phyloP scores from a whole-genome alignment of 2,888 invertebrate genomes.

The Dryobota labecula region DNA sequence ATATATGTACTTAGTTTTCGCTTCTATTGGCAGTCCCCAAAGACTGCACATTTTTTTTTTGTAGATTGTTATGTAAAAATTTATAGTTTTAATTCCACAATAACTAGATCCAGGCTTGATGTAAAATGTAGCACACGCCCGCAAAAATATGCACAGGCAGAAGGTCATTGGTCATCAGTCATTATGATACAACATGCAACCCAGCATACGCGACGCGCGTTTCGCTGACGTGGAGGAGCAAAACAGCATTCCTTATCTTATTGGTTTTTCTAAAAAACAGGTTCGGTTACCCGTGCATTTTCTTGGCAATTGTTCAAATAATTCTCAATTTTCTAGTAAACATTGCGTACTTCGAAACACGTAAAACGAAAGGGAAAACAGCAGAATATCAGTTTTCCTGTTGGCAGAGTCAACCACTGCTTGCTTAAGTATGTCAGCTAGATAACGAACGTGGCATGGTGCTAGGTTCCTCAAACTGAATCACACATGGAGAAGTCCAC shows the following conservation, averaged over 20 bases:
- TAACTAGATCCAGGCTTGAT: not conserved
- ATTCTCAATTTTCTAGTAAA: conserved; percentile 13
- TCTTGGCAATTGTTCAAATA: conserved; percentile 37
- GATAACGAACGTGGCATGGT: not conserved
- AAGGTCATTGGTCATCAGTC: not conserved
- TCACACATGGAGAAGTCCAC: conserved; percentile 28
- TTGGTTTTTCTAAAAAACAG: not conserved
- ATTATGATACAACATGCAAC: not conserved
- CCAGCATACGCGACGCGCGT: not conserved
- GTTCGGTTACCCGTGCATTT: not conserved
- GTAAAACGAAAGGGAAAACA: conserved; percentile 17
- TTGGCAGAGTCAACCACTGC: conserved; percentile 24
- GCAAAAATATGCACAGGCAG: not conserved
- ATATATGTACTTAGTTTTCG: too few species aligned
- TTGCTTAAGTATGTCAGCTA: conserved; percentile 14
- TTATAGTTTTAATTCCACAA: not conserved
- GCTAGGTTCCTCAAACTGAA: conserved; percentile 11
- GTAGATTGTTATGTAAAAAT: not conserved
- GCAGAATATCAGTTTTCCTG: conserved; percentile 32
- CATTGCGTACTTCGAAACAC: not conserved
- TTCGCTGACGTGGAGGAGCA: not conserved
- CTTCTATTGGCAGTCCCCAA: too few species aligned
- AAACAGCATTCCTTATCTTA: not conserved
- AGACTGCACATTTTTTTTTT: too few species aligned
- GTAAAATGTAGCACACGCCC: too few species aligned